Evolutionary conservation across 2,888 invertebrate genomes (phyloP), one percentile per base, ranked within the genome.

Genomic region (Phyllotreta striolata): DNA sequence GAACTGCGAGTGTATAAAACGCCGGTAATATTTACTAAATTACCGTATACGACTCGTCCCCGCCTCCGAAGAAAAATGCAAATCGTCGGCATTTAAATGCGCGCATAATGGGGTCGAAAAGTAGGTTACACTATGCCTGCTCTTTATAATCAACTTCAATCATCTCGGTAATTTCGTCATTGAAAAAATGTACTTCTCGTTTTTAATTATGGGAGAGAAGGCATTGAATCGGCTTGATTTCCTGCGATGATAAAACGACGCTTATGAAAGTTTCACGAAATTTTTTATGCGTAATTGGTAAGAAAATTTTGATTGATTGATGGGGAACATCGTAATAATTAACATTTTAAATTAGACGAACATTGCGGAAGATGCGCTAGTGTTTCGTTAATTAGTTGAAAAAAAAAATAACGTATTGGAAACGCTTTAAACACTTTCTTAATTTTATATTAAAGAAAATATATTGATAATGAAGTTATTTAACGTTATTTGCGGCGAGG

Each of bases 111-210:
- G 52, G 24, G 34, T 6, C 43, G 9, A 43, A 60, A 60, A 52
- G 44, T 60, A 54, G 60, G 60, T 57, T 57, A 57, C 57, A 47
- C 39, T 47, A 24, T 37, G 47, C 57, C 14, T 39, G 57, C 14
- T 52, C 43, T 60, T 60, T 60, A 44, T 60, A 60, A 60, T 60
- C 54, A 60, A 54, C 51, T 44, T 14, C 59, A 59, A 59, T 51
- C 59, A 51, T 41, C 51, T 49, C 34, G 12, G 41, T 59, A 44
- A 54, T 54, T 60, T 60, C 44, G 37, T 44, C 40, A 44, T 34
- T 38, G 60, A 44, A 60, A 60, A 52, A 60, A 60, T 37, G 47
- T 47, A 44, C 38, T 60, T 37, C 60, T 60, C 35, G 24, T 37
- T 60, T 52, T 60, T 60, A 52, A 60, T 60, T 60, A 52, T 44